Evolutionary conservation across 2,888 invertebrate genomes (phyloP).

Genomic region (Calameuta idolon): DNA sequence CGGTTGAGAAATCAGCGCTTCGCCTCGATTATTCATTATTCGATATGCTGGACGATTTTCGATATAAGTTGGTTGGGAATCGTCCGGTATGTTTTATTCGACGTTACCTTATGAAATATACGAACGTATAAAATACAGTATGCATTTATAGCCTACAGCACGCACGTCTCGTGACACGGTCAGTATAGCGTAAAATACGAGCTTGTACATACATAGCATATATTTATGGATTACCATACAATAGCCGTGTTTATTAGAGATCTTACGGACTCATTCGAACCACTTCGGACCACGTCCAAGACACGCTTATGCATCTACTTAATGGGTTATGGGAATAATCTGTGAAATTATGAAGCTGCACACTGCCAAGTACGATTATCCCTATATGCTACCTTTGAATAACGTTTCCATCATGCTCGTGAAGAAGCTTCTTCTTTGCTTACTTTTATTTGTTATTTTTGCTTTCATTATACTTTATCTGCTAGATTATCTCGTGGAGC

Average conservation of each 20-base stretch:
- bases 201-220: slow-evolving; percentile 26
- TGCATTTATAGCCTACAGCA: background rate
- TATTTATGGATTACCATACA: slow-evolving; percentile 59
- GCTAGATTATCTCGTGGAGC: background rate
- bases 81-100: background rate
- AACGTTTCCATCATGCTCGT: background rate
- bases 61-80: background rate
- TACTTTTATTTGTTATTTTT: background rate
- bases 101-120: background rate
- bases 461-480: background rate
- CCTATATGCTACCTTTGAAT: background rate
- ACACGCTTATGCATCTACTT: background rate
- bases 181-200: slow-evolving; percentile 9
- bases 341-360: slow-evolving; percentile 6
- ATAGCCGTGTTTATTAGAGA: slow-evolving; percentile 56
- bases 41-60: background rate
- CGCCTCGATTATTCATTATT: background rate
- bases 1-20: background rate
- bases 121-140: background rate
- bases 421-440: background rate
- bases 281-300: background rate
- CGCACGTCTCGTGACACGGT: background rate
- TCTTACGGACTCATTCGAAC: slow-evolving; percentile 3
- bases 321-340: background rate
- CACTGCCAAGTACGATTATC: background rate